Conservation (phyloP, 1,140 invertebrate species). For the Panulirus ornatus region DNA sequence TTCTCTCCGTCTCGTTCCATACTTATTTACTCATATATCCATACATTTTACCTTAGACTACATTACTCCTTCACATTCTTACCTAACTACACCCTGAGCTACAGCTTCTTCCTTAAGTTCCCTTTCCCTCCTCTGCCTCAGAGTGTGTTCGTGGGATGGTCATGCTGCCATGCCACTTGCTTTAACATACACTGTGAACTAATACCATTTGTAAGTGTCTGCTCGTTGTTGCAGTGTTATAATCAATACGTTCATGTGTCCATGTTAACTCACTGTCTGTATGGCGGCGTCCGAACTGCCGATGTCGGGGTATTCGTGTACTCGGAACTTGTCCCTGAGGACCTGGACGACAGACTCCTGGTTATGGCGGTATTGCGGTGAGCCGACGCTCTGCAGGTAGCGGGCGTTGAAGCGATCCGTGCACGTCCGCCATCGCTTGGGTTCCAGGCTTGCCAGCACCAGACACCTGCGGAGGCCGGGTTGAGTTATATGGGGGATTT, state of each 20-base stretch:
- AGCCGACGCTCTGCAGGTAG: neutral
- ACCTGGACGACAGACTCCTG: conserved; percentile 64
- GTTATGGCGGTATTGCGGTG: conserved; percentile 38
- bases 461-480: conserved; percentile 48
- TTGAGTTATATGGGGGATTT: too few relatives aligned
- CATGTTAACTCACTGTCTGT: neutral
- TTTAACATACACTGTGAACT: neutral
- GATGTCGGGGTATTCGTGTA: conserved; percentile 9
- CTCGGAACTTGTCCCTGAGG: conserved; percentile 43
- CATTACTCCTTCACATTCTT: too few relatives aligned
- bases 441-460: conserved; percentile 35
- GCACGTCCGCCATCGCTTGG: conserved; percentile 34
- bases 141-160: too few relatives aligned
- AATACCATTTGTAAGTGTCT: neutral
- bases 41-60: too few relatives aligned
- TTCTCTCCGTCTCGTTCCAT: too few relatives aligned
- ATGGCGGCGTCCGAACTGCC: conserved; percentile 48
- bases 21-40: too few relatives aligned
- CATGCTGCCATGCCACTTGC: neutral
- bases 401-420: conserved; percentile 46
- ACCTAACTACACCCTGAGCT: too few relatives aligned
- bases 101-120: too few relatives aligned
- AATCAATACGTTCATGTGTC: too few relatives aligned
- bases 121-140: too few relatives aligned
- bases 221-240: neutral